phyloP scores from a whole-genome alignment of 2,888 invertebrate genomes.

The Eupithecia exiguata region DNA sequence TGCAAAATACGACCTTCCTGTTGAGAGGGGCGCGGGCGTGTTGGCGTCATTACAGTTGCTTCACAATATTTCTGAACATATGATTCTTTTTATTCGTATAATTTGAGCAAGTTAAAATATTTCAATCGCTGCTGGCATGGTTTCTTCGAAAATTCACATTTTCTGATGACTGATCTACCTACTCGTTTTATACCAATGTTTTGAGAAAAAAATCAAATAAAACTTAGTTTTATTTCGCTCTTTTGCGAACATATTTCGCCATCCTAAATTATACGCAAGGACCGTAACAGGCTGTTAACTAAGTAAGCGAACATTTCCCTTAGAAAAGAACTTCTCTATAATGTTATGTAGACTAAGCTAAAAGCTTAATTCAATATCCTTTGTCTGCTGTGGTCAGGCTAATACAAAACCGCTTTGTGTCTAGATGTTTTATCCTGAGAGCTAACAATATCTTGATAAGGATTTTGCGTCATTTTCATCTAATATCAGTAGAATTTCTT shows the following conservation, averaged over 20 bases:
- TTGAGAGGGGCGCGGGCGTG: constrained; percentile 49
- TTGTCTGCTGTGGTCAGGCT: constrained; percentile 22
- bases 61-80: constrained; percentile 28
- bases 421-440: constrained; percentile 8
- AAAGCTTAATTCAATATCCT: constrained; percentile 33
- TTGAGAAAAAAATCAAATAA: background rate
- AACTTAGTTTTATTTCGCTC: background rate
- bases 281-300: background rate
- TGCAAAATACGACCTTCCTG: constrained; percentile 70
- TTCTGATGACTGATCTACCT: background rate
- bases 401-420: constrained; percentile 22
- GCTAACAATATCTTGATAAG: constrained; percentile 10
- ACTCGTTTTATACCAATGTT: background rate
- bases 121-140: background rate
- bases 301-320: background rate
- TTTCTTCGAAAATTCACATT: background rate
- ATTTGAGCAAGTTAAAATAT: constrained; percentile 17
- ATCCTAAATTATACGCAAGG: background rate
- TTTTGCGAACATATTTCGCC: background rate
- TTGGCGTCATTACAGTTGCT: constrained; percentile 50
- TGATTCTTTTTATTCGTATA: constrained; percentile 23
- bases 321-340: constrained; percentile 17
- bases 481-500: background rate
- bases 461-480: constrained; percentile 6
- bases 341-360: constrained; percentile 26